Evolutionary conservation across 2,888 invertebrate species (phyloP).

Genomic region (Lochmaea capreae): DNA sequence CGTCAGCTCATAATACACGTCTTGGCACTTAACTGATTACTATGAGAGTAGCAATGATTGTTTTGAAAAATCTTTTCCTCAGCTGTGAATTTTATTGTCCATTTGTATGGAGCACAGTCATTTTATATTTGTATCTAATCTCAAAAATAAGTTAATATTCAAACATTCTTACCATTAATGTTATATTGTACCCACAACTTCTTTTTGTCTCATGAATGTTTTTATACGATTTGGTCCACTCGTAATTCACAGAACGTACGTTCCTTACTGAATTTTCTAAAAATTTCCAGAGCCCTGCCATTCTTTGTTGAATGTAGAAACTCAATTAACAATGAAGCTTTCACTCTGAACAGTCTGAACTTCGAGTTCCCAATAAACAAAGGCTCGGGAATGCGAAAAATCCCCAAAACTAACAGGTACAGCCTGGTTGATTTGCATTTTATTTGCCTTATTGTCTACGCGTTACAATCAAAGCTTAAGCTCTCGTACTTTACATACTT

Average conservation of each 20-base stretch:
- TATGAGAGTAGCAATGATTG: not conserved
- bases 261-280: too few relatives aligned
- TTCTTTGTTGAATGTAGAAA: not conserved
- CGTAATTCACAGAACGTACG: too few relatives aligned
- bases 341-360: not conserved
- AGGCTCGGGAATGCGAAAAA: not conserved
- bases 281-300: not conserved
- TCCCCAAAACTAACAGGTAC: not conserved
- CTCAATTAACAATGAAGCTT: not conserved
- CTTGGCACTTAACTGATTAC: not conserved
- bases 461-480: constrained; percentile 1
- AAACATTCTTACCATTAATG: too few relatives aligned
- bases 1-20: not conserved
- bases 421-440: constrained; percentile 2
- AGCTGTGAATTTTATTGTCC: not conserved
- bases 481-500: not conserved
- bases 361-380: not conserved
- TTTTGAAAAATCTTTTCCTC: not conserved
- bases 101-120: not conserved
- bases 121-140: not conserved
- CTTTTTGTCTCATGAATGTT: too few relatives aligned
- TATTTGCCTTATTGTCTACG: not conserved
- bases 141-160: too few relatives aligned
- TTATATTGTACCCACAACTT: too few relatives aligned
- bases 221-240: too few relatives aligned